These are phyloP conservation scores for Tadarida brasiliensis DNA, from an alignment of 2,797 vertebrate genomes.

Conservation along the genomic window DNA sequence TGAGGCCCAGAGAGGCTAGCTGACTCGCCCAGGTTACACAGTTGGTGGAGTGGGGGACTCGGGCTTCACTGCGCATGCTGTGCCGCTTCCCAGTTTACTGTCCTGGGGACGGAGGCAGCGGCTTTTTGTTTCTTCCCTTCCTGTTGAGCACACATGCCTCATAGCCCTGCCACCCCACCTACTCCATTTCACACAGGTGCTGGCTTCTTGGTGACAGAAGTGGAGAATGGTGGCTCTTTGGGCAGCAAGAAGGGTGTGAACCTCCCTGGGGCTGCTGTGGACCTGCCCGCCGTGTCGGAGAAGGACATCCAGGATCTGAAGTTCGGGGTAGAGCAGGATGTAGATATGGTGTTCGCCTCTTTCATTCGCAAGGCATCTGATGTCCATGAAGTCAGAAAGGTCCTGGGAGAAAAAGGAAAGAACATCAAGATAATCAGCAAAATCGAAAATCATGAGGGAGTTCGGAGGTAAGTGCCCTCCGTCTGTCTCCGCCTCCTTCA, in stretches of 20 bases:
- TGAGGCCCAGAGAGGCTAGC: neutral
- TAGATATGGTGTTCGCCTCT: conserved; percentile 99
- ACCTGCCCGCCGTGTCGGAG: conserved; percentile 96
- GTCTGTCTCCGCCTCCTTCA: neutral
- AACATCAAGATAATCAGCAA: conserved; percentile 99
- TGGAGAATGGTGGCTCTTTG: conserved; percentile 95
- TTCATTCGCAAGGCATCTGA: conserved; percentile 98
- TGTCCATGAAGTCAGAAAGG: conserved; percentile 95
- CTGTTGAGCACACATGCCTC: accelerated
- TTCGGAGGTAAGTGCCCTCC: conserved; percentile 91
- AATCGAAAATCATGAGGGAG: conserved; percentile 98
- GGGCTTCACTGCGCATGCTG: accelerated
- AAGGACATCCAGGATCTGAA: conserved; percentile 96
- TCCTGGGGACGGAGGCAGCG: neutral
- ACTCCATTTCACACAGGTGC: conserved; percentile 87
- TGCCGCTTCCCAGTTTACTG: accelerated
- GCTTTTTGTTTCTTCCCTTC: neutral
- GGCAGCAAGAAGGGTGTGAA: conserved; percentile 99
- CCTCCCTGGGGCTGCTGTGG: conserved; percentile 96
- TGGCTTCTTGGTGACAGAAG: conserved; percentile 92
- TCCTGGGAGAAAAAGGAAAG: conserved; percentile 97
- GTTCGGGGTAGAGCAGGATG: conserved; percentile 95
- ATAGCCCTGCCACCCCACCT: neutral
- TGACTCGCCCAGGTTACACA: neutral
- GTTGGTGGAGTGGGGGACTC: neutral